A percentile compares a stretch with the other conserved stretches of the same genome.
phyloP scores from a whole-genome alignment of 2,113 vertebrate species.

The Scartelaos histophorus region DNA sequence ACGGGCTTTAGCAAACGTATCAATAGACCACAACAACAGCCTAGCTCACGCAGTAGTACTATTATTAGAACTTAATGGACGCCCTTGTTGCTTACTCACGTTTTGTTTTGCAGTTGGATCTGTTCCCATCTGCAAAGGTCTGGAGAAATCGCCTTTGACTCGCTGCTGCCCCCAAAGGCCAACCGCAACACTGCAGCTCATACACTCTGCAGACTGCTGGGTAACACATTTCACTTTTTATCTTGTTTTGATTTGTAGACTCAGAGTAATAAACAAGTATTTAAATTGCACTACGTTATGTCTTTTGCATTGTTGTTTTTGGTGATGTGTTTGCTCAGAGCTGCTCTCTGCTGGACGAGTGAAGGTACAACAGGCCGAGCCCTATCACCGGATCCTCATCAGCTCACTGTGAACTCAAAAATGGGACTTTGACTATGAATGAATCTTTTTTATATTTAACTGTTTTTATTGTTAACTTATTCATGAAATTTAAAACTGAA shows the following conservation, averaged over 20 bases:
- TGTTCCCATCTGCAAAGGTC: conserved; percentile 31
- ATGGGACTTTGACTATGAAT: neutral
- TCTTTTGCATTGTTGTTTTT: neutral
- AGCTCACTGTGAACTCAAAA: neutral
- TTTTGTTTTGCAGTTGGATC: conserved; percentile 42
- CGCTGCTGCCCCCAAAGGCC: conserved; percentile 51
- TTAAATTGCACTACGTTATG: no score
- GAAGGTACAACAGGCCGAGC: conserved; percentile 30
- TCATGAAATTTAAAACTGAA: neutral
- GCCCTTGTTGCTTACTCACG: neutral
- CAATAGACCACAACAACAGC: neutral
- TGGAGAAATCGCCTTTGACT: conserved; percentile 43
- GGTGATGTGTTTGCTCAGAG: conserved; percentile 35
- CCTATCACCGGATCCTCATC: conserved; percentile 45
- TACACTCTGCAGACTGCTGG: conserved; percentile 37
- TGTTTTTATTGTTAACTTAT: neutral
- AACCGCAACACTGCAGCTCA: conserved; percentile 45
- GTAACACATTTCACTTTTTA: conserved; percentile 15
- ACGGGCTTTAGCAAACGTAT: no score
- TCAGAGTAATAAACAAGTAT: no score
- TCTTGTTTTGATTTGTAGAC: neutral
- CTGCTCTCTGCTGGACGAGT: conserved; percentile 49
- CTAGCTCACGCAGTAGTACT: neutral
- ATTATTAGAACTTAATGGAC: neutral
- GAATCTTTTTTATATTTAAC: neutral